Conservation (phyloP, 2,888 invertebrate genomes). For the Lumbricus terrestris region DNA sequence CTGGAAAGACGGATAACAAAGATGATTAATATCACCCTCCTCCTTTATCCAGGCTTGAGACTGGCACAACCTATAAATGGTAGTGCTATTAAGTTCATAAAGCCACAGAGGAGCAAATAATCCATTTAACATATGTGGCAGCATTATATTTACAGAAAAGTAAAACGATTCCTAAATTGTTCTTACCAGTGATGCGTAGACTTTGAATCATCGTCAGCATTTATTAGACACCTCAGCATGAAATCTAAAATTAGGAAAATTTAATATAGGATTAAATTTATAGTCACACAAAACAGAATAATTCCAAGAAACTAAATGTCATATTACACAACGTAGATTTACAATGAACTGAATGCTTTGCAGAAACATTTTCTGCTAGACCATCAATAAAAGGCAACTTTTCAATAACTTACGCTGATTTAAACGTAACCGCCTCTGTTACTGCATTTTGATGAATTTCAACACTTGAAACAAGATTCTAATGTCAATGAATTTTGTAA, state of each 20-base stretch:
- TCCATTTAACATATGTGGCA: too few relatives aligned
- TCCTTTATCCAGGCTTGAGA: too few relatives aligned
- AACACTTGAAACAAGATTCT: neutral
- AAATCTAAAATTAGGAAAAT: conserved; percentile 40
- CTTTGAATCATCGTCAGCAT: neutral
- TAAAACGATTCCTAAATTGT: neutral
- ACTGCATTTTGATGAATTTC: neutral
- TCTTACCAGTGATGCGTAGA: neutral
- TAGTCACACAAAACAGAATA: neutral
- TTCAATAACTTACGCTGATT: neutral
- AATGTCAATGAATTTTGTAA: neutral
- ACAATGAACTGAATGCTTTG: neutral
- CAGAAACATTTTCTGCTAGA: neutral
- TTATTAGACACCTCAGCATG: conserved; percentile 44
- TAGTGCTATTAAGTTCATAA: neutral
- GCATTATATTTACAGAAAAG: neutral
- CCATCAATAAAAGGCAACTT: neutral
- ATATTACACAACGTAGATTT: neutral
- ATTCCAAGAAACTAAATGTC: neutral
- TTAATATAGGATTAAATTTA: neutral
- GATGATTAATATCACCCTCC: too few relatives aligned
- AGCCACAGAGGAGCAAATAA: neutral
- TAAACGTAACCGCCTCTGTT: neutral
- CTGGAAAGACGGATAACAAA: too few relatives aligned
- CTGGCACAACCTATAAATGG: too few relatives aligned